Conservation (phyloP, 2,888 invertebrate genomes). For the Yponomeuta malinellus region DNA sequence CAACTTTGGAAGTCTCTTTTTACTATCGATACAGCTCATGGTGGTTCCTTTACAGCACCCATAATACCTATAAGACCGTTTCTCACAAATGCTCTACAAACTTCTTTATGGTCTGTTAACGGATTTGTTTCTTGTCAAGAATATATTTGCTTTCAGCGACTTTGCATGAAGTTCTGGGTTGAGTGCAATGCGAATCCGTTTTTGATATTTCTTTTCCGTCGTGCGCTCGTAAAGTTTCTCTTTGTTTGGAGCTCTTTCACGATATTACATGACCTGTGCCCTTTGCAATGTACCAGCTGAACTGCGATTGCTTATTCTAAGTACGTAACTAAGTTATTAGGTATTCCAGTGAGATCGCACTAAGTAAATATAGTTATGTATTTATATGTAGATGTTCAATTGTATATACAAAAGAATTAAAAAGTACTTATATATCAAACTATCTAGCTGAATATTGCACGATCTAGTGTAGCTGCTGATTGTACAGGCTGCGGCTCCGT, state of each 20-base stretch:
- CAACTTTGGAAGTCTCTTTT: not conserved
- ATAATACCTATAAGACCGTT: not conserved
- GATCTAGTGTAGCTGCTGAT: conserved; percentile 38
- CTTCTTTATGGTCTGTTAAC: not conserved
- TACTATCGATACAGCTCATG: not conserved
- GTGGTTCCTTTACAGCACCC: not conserved
- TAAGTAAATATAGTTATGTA: conserved; percentile 28
- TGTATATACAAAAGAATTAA: conserved; percentile 46
- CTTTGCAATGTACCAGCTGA: not conserved
- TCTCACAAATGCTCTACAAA: not conserved
- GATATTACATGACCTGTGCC: not conserved
- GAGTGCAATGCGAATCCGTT: conserved; percentile 1
- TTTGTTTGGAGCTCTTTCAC: not conserved
- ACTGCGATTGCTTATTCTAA: not conserved
- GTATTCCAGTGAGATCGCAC: conserved; percentile 18
- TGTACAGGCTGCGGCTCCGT: conserved; percentile 24
- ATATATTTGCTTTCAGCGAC: not conserved
- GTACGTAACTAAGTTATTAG: not conserved
- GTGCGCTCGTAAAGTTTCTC: not conserved
- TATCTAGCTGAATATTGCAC: conserved; percentile 37
- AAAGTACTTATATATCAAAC: conserved; percentile 35
- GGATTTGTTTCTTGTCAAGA: not conserved
- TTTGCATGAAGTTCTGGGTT: not conserved
- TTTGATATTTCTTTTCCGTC: not conserved
- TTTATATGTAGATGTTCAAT: conserved; percentile 44